Evolutionary conservation across 1,140 invertebrate genomes (phyloP).

Genomic region (Rhopalosiphum padi): DNA sequence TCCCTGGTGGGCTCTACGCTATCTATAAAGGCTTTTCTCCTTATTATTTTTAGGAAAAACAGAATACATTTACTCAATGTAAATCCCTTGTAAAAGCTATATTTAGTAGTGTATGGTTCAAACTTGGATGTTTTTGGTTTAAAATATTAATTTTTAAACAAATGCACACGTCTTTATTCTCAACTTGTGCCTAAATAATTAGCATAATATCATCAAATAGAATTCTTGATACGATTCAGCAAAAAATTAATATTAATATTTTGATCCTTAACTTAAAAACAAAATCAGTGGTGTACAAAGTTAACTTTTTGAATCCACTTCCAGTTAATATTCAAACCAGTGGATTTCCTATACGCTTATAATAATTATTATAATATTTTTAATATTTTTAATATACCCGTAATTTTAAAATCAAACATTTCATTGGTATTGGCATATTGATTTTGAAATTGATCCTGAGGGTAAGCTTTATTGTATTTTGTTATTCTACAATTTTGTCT

Average conservation of each 20-base stretch:
- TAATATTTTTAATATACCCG: neutral
- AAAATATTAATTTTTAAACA: neutral
- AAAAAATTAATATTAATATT: neutral
- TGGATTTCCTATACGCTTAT: rapidly evolving
- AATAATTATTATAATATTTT: neutral
- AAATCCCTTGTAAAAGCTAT: neutral
- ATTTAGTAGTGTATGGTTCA: neutral
- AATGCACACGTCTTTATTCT: neutral
- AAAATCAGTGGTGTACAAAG: neutral
- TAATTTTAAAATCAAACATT: neutral
- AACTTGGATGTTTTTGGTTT: no score
- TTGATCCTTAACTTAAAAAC: neutral
- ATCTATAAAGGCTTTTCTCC: neutral
- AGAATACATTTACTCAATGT: neutral
- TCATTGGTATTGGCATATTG: neutral
- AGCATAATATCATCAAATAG: neutral
- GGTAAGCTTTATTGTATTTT: neutral
- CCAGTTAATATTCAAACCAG: no score
- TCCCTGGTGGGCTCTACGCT: neutral
- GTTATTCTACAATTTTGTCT: neutral
- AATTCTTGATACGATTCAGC: neutral
- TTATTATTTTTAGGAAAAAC: neutral
- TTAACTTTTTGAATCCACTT: no score
- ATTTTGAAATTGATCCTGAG: neutral
- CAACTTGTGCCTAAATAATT: neutral